These are phyloP conservation scores for Styela clava DNA, from an alignment of 23 tunicate genomes.

Conservation along the genomic window DNA sequence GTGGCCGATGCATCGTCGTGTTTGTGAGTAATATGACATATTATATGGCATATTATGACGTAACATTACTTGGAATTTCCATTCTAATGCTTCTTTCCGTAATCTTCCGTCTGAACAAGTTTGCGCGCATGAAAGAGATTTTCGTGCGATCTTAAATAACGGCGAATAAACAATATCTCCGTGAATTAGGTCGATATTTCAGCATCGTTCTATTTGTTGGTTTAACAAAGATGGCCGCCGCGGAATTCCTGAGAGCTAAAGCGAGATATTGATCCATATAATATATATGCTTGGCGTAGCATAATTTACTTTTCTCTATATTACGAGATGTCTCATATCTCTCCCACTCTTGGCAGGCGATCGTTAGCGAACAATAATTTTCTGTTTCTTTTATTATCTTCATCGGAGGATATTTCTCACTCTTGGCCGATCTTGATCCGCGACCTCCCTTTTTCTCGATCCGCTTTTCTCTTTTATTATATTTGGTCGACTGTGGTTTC, in stretches of 20 bases:
- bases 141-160: too few relatives aligned
- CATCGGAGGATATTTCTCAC: not conserved
- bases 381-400: not conserved
- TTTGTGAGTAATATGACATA: too few relatives aligned
- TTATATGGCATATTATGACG: too few relatives aligned
- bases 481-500: not conserved
- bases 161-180: too few relatives aligned
- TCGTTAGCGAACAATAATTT: not conserved
- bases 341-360: constrained; percentile 1
- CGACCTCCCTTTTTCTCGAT: not conserved
- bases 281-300: not conserved
- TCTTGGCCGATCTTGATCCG: not conserved
- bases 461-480: not conserved
- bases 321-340: not conserved
- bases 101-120: too few relatives aligned
- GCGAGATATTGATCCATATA: not conserved
- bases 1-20: too few relatives aligned
- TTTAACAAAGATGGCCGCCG: not conserved
- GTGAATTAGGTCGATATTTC: too few relatives aligned
- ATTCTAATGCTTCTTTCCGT: too few relatives aligned
- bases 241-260: not conserved
- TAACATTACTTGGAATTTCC: too few relatives aligned
- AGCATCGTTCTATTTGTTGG: too few relatives aligned
- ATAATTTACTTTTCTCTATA: not conserved
- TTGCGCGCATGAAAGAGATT: too few relatives aligned